Evolutionary conservation across 2,113 vertebrate genomes (phyloP), one percentile per base, ranked within the genome.

Genomic region (Hippotragus niger): DNA sequence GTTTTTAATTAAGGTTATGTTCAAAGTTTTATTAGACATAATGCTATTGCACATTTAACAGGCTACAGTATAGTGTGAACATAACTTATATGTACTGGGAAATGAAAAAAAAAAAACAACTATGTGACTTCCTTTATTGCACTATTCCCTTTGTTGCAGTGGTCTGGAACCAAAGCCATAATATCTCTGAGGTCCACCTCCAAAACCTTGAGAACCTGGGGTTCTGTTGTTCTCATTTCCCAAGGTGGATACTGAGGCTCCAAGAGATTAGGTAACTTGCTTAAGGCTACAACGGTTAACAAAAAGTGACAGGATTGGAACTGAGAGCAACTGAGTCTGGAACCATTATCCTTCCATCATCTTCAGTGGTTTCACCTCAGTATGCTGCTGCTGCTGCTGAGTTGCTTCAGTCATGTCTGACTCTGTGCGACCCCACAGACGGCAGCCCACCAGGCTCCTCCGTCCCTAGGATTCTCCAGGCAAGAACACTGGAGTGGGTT

Each of bases 401-500:
- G 64, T 67, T 2, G 9, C 17, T 2, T 67, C n/a, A 67, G 64
- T 67, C n/a, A 0, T 5, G 4, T 36, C 64, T 0, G 4, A 21
- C 4, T 67, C 64, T 67, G 33, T 67, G 64, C 0, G 1, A 67
- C 17, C 17, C 33, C 31, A 10, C 0, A 67, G 33, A 67, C 1
- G 31, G 33, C 17, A 67, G 64, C 17, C 33, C 64, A 21, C 64
- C 64, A 21, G 64, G 17, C 17, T 67, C 64, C 64, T 17, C 33
- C 0, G 17, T 67, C 64, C 33, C 16, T 36, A 2, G 17, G 64
- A 36, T 19, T 21, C 64, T 67, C 64, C 64, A 36, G 64, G 16
- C 64, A 67, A 67, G 33, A 67, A 67, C 64, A 36, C 64, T 67
- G 64, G 64, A 21, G 17, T 21, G 64, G 0, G 64, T 21, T 67